Evolutionary conservation across 1,140 invertebrate species (phyloP), one percentile per base, ranked within the genome.

Genomic region (Limonius californicus): DNA sequence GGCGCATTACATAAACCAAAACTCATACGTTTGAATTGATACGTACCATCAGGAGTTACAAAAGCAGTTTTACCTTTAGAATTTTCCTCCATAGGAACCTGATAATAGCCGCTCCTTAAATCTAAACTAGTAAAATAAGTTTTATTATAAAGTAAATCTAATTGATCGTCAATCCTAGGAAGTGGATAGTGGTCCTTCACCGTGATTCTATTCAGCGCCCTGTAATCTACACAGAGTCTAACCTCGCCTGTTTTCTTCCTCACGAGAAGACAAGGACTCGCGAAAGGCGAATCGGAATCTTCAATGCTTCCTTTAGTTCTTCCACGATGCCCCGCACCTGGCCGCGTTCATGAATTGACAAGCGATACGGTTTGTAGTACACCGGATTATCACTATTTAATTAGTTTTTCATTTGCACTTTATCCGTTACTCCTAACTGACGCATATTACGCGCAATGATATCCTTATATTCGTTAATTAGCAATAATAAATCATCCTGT

Each of bases 11-110:
- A 57, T 11, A 62, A 19, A 32, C 11, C 54, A 66, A 80, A 82
- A n/a, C 77, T 79, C 63, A 80, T 69, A 54, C 70, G 64, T 0
- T 65, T 54, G 59, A 70, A 81, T 61, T 80, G 78, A 60, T 79
- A 83, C 35, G 70, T 69, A 7, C 68, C 68, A 54, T 67, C 68
- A 6, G 68, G 63, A 12, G 70, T 75, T 0, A 74, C 62, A 39
- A 69, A 68, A 6, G 67, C 60, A 6, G 59, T 62, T 20, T 62
- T 57, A 14, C 53, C 55, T 19, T 27, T 50, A 45, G 30, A 9
- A 18, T 43, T 39, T 14, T 58, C 27, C 12, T 12, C 18, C 35
- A 62, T 47, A 1, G 20, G 23, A 1, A 62, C 55, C 35, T 62
- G 61, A 30, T 53, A 57, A 19, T 62, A 62, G n/a, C 61, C 61